Base-by-base conservation (phyloP, 2,113 vertebrate genomes). In the Paralichthys olivaceus region DNA sequence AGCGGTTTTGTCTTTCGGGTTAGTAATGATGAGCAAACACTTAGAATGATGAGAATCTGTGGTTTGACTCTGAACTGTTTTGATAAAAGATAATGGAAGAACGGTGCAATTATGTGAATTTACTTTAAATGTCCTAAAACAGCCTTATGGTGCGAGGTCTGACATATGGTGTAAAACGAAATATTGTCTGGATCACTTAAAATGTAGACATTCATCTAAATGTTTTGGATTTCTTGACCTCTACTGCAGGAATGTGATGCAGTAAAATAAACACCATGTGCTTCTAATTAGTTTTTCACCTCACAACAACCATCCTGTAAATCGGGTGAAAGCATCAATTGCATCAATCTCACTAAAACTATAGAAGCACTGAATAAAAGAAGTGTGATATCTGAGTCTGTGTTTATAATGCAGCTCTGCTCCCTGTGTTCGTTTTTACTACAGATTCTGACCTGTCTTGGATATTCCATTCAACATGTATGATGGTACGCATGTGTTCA, bases 321-420 rank as follows among this genome's bases (percentile, higher is more conserved):
- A 53, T 28, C 61, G 68, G 65, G 43, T 17, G 51, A 78, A 72
- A 69, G 28, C 34, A 68, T 78, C 49, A 65, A 67, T 25, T 25
- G 49, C 0, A 43, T 17, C n/a, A n/a, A n/a, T n/a, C 19, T 57
- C 23, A 64, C 67, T 17, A 7, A 15, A 20, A 15, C 15, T 49
- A 57, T 1, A 0, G 25, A 56, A 4, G 23, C 59, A 69, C 11
- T 60, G 20, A 64, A 60, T 67, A 34, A 64, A 47, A 76, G 15
- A 55, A 62, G 40, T 20, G 51, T 66, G 37, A 77, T 64, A 60
- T 58, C 34, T 54, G 22, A 71, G 45, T 79, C 37, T 45, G 47
- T 68, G 5, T 74, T 75, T 11, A 54, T 65, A 20, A 58, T 28
- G 11, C 4, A 49, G 20, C 56, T 78, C 19, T n/a, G 12, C 56